Evolutionary conservation across 2,113 vertebrate species (phyloP).

Genomic region (Chloebia gouldiae): DNA sequence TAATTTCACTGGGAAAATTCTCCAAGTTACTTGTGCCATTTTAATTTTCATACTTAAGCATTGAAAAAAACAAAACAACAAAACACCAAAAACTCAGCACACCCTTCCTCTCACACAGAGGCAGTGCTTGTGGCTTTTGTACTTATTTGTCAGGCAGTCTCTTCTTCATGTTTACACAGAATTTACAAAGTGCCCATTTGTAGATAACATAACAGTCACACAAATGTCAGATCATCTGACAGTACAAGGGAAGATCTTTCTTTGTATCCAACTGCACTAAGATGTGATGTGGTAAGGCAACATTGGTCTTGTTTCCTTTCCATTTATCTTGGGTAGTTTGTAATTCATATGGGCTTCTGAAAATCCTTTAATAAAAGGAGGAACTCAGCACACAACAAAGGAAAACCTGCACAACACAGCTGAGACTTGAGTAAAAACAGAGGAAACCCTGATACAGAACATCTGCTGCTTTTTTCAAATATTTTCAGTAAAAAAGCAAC

Average conservation of each 20-base stretch:
- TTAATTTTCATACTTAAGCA: background rate
- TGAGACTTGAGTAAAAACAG: background rate
- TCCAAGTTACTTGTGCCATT: background rate
- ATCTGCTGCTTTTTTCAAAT: background rate
- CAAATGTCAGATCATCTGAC: background rate
- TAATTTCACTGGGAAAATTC: background rate
- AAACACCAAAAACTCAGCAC: background rate
- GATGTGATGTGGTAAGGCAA: background rate
- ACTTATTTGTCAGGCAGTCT: background rate
- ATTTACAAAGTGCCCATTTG: background rate
- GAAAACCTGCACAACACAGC: background rate
- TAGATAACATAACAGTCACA: background rate
- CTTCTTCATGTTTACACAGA: background rate
- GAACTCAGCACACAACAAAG: background rate
- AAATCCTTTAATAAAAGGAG: background rate
- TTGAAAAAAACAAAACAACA: background rate
- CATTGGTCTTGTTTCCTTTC: slow-evolving; percentile 4
- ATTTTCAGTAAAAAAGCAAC: background rate
- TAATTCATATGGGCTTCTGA: background rate
- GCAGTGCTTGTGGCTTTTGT: background rate
- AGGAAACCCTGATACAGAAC: background rate
- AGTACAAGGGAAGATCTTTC: background rate
- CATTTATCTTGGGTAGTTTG: background rate
- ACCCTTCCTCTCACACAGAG: background rate
- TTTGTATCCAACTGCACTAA: background rate